Base-by-base conservation (phyloP, 2,888 invertebrate genomes). In the Erannis defoliaria region DNA sequence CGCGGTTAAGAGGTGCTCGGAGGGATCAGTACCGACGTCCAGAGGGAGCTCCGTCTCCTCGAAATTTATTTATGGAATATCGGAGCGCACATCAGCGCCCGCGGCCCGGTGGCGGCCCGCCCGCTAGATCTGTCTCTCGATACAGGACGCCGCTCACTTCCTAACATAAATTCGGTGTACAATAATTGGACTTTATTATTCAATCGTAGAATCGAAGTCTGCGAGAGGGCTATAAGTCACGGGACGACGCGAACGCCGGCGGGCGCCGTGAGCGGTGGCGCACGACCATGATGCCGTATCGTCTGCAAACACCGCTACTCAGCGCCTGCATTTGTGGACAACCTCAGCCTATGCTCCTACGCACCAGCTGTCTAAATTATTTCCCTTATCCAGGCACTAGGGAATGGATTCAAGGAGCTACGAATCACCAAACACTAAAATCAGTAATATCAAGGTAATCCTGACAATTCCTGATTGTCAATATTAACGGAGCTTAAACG, bases 131-230 rank as follows among this genome's bases (percentile, higher is more conserved):
- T 77, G 77, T 62, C 78, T 68, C 73, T 80, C 82, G 91, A 90
- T 91, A 90, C 84, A 85, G 86, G 89, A 88, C 88, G 89, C 79
- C 86, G 86, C 84, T 86, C 86, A 90, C 89, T 91, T 90, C 90
- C 89, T 90, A 89, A 90, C 90, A 92, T 92, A 91, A 92, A 92
- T 92, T 91, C 86, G 92, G 92, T 90, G 86, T 80, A 86, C 86
- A 85, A 86, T 89, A 90, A 90, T 90, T 89, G 91, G 89, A 90
- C 91, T 90, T 91, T 91, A 91, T 91, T 90, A 92, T 92, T 92
- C 91, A 92, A 92, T 92, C 92, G 89, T 84, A 84, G 88, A 88
- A 92, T 92, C 92, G 86, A 85, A 87, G 91, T 90, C 89, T 88
- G 88, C 89, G 86, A 85, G 85, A 86, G 83, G 89, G 89, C 90